Conservation (phyloP, 2,113 vertebrate genomes). For the Arvicanthis niloticus region DNA sequence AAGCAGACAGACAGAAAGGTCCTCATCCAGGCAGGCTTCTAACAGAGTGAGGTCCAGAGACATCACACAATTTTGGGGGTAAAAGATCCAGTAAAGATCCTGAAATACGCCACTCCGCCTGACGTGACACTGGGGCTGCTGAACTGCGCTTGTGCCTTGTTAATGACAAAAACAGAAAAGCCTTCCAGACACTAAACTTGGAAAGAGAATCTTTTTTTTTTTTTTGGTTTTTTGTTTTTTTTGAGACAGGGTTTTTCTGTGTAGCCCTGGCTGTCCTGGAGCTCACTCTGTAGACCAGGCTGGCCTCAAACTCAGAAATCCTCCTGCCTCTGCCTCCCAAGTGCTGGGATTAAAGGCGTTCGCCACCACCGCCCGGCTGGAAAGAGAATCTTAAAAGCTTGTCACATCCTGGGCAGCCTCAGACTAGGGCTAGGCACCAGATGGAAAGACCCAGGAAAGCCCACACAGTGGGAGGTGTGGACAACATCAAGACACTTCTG, state of each 20-base stretch:
- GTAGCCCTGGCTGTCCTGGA: no score
- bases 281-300: no score
- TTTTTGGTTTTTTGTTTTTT: no score
- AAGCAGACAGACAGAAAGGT: not conserved
- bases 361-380: no score
- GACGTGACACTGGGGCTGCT: not conserved
- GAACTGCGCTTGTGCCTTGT: not conserved
- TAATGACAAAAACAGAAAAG: slow-evolving; percentile 10
- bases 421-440: not conserved
- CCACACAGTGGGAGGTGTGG: not conserved
- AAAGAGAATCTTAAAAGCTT: slow-evolving; percentile 18
- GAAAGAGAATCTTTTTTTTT: no score
- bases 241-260: no score
- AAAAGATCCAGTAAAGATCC: not conserved
- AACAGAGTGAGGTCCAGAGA: not conserved
- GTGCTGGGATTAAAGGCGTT: no score
- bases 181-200: not conserved
- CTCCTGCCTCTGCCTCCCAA: no score
- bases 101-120: not conserved
- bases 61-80: not conserved
- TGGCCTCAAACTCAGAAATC: no score
- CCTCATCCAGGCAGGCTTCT: not conserved
- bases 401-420: not conserved
- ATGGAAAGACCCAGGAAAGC: not conserved
- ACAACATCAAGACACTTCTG: not conserved